Evolutionary conservation across 2,113 vertebrate genomes (phyloP).

Genomic region (Neogobius melanostomus): DNA sequence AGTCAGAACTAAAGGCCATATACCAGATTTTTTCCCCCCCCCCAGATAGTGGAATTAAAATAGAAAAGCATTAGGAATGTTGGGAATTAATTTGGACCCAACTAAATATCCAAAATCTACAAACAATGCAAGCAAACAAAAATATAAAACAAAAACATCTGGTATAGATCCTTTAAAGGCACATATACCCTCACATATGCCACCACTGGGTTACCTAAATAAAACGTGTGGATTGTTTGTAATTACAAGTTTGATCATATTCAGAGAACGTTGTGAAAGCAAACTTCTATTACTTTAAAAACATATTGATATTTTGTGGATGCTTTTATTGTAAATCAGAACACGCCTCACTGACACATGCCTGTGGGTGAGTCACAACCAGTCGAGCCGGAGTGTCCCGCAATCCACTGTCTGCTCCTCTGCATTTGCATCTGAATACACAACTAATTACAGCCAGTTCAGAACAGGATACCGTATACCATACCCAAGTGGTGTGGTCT

Average conservation of each 20-base stretch:
- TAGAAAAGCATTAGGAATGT: too few relatives aligned
- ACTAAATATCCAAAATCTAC: too few relatives aligned
- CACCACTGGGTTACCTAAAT: too few relatives aligned
- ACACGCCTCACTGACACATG: slow-evolving; percentile 16
- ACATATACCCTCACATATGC: too few relatives aligned
- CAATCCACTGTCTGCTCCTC: not conserved
- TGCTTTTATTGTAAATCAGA: slow-evolving; percentile 4
- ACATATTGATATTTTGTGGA: not conserved
- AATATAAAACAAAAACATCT: too few relatives aligned
- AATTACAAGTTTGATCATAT: not conserved
- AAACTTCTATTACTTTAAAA: not conserved
- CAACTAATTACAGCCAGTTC: not conserved
- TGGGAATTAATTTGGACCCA: too few relatives aligned
- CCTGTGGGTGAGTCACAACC: slow-evolving; percentile 43
- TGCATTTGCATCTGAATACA: not conserved
- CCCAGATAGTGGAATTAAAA: too few relatives aligned
- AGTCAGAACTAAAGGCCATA: too few relatives aligned
- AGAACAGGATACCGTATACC: not conserved
- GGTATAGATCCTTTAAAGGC: too few relatives aligned
- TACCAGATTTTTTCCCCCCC: too few relatives aligned
- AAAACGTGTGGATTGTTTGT: too few relatives aligned
- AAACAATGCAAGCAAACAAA: too few relatives aligned
- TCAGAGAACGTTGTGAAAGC: not conserved
- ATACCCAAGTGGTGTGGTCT: not conserved
- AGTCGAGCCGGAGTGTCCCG: slow-evolving; percentile 45